phyloP scores from a whole-genome alignment of 2,797 vertebrate genomes.

The Setipinna tenuifilis region DNA sequence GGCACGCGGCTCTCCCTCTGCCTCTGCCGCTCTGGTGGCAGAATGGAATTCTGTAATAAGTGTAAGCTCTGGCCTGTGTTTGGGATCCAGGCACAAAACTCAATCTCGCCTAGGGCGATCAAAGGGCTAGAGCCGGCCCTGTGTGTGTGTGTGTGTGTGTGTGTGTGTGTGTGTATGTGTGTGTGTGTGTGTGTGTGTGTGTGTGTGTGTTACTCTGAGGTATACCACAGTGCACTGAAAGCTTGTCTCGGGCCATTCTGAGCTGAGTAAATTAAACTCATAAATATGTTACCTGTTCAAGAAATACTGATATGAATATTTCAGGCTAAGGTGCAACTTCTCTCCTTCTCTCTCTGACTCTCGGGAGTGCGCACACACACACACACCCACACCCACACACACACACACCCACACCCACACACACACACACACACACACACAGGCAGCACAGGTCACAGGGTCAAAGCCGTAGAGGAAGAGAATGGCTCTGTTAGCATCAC shows the following conservation, averaged over 20 bases:
- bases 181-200: no score
- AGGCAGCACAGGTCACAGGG: not conserved
- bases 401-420: not conserved
- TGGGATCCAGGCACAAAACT: no score
- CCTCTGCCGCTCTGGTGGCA: no score
- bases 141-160: no score
- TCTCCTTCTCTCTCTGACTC: not conserved
- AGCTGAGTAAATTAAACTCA: constrained; percentile 26
- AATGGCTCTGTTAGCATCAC: not conserved
- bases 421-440: not conserved
- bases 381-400: not conserved
- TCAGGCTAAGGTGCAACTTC: not conserved
- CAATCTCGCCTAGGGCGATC: no score
- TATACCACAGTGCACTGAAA: not conserved
- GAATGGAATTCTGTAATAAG: no score
- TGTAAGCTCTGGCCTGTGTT: no score
- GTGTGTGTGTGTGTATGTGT: no score
- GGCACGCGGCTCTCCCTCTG: no score
- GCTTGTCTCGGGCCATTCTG: not conserved
- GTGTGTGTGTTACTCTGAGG: no score
- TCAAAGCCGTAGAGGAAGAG: not conserved
- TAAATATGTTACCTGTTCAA: constrained; percentile 18
- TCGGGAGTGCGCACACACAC: not conserved
- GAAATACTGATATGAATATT: constrained; percentile 27
- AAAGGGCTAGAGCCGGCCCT: no score